Conservation (phyloP, 2,888 invertebrate species). For the Ophion ventricosus region DNA sequence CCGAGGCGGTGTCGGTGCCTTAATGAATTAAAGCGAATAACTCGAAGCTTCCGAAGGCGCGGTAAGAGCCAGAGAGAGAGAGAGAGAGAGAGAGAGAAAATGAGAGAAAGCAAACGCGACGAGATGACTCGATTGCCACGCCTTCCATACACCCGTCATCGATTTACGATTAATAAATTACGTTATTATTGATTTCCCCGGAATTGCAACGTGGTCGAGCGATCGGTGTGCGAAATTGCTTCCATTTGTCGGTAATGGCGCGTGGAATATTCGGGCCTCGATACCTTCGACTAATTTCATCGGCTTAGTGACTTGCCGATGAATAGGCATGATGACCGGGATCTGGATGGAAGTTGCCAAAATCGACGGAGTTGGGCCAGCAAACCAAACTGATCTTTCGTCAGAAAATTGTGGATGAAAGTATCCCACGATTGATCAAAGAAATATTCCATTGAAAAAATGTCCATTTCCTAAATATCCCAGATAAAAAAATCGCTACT, state of each 20-base stretch:
- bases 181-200: slow-evolving; percentile 44
- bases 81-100: neutral
- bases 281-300: slow-evolving; percentile 6
- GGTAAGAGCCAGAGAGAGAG: slow-evolving; percentile 26
- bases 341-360: neutral
- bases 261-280: neutral
- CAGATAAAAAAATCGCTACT: neutral
- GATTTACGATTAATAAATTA: slow-evolving; percentile 56
- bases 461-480: neutral
- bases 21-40: slow-evolving; percentile 70
- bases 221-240: neutral
- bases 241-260: neutral
- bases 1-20: slow-evolving; percentile 56
- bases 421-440: neutral
- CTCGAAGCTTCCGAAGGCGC: slow-evolving; percentile 44
- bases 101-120: slow-evolving; percentile 17
- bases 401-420: neutral
- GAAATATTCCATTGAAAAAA: neutral
- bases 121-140: slow-evolving; percentile 52
- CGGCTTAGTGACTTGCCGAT: neutral
- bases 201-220: slow-evolving; percentile 16
- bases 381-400: neutral
- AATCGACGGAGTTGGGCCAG: neutral
- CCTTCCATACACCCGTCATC: slow-evolving; percentile 46
- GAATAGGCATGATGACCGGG: neutral